phyloP scores from a whole-genome alignment of 2,888 invertebrate genomes.

The Eurytoma adleriae region DNA sequence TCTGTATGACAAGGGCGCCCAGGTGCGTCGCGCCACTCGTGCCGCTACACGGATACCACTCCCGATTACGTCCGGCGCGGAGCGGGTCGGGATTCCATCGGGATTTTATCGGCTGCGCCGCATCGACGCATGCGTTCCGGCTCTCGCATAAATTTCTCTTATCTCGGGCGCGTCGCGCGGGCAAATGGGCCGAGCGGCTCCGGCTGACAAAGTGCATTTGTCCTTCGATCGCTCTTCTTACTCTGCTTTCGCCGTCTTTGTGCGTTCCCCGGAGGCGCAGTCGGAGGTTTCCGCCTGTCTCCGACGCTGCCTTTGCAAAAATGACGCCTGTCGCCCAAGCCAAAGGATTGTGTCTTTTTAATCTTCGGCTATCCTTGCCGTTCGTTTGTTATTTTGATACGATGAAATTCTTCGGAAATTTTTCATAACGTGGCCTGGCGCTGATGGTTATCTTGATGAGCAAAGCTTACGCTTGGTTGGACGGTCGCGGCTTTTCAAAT shows the following conservation, averaged over 20 bases:
- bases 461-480: no score
- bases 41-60: background rate
- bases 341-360: no score
- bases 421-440: no score
- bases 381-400: no score
- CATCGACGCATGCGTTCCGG: background rate
- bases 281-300: background rate
- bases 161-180: conserved; percentile 24
- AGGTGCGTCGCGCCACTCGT: background rate
- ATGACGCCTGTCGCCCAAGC: no score
- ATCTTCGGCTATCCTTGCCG: no score
- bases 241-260: conserved; percentile 23
- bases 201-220: conserved; percentile 29
- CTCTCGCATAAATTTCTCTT: conserved; percentile 34
- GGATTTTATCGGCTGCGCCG: conserved; percentile 29
- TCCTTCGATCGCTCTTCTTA: conserved; percentile 38
- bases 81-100: conserved; percentile 14
- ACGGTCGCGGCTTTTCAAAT: no score
- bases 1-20: no score
- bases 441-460: no score
- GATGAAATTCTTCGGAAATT: no score
- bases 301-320: background rate
- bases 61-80: background rate
- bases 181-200: background rate
- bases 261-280: background rate